Base-by-base conservation (phyloP, 2,113 vertebrate species). In the Tragelaphus buxtoni region DNA sequence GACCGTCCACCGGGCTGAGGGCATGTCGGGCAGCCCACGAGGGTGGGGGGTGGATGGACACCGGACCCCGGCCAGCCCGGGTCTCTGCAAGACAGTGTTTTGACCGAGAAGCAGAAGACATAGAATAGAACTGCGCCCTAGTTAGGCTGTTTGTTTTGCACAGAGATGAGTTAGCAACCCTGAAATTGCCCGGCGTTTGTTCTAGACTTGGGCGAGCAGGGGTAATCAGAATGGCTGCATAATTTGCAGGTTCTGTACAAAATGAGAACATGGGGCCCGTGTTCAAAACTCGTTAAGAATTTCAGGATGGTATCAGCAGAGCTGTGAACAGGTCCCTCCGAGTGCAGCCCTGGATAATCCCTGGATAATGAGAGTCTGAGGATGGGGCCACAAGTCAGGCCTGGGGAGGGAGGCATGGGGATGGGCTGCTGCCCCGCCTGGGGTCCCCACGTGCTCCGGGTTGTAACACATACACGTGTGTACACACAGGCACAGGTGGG, bases 81-180 rank as follows among this genome's bases (percentile, higher is more conserved):
- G 42, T 9, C 77, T 7, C 28, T 26, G 35, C 42, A 30, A 10
- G 28, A 4, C 10, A 2, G 72, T 9, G 3, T 45, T 13, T 16
- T 45, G 47, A 24, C n/a, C 0, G 0, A 1, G 7, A 8, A 4
- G 2, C 0, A 0, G 2, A 10, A 56, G 32, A 24, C 45, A 1
- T 4, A 72, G 35, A 16, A 0, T 4, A 72, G 35, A 16, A 0
- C 60, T 1, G 82, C 30, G 35, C 58, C 93, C 87, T 55, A 39
- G 32, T 80, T 58, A 51, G 69, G 60, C 17, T 28, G 11, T 16
- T 24, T 49, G 39, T 26, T 76, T 61, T 63, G 51, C 84, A 18
- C 56, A 7, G 81, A 83, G 63, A 60, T 0, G 58, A 87, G 35
- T 28, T 26, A 94, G 96, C 79, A 87, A 16, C 69, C 88, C 74